Evolutionary conservation across 2,113 vertebrate species (phyloP).

Genomic region (Erythrolamprus reginae): DNA sequence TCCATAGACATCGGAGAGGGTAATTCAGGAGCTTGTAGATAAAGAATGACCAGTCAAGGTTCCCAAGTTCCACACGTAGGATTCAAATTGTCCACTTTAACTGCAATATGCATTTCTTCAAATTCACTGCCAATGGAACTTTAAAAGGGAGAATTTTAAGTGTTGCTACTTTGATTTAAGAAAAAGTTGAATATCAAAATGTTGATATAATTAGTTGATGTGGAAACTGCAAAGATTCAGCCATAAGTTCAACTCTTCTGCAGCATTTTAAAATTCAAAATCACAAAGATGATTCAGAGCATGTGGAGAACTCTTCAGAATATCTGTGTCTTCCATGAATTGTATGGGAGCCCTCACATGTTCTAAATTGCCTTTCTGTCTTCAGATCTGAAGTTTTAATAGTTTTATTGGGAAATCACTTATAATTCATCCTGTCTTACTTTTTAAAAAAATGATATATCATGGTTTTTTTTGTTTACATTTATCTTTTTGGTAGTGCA

Average conservation of each 20-base stretch:
- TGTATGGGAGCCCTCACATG: background rate
- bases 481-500: background rate
- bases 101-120: fast-evolving
- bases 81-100: background rate
- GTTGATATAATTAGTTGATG: background rate
- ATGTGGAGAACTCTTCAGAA: background rate
- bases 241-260: background rate
- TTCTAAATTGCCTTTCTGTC: background rate
- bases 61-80: background rate
- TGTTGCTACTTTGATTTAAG: background rate
- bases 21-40: background rate
- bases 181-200: background rate
- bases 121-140: background rate
- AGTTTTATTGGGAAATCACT: background rate
- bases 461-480: background rate
- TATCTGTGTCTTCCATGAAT: background rate
- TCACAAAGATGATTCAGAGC: background rate
- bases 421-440: background rate
- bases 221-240: background rate
- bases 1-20: background rate
- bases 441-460: no score
- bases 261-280: background rate
- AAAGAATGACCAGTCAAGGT: background rate
- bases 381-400: background rate
- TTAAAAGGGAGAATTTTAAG: background rate